Evolutionary conservation across 2,888 invertebrate species (phyloP).

Genomic region (Bibio marci): DNA sequence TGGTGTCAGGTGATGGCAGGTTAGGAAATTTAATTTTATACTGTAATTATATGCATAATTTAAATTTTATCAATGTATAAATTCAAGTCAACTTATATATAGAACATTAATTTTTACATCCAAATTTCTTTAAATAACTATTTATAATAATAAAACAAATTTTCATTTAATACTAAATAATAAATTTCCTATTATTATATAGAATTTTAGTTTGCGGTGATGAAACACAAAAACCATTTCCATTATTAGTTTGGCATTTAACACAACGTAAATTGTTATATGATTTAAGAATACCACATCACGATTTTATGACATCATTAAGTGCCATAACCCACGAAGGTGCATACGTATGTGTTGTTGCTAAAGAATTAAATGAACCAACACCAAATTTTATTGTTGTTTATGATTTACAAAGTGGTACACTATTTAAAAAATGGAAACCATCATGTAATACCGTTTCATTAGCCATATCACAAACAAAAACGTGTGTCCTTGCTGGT

Average conservation of each 20-base stretch:
- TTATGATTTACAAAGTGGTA: slow-evolving; percentile 78
- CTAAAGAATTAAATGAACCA: slow-evolving; percentile 54
- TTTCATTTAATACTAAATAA: slow-evolving; percentile 3
- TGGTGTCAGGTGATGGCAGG: slow-evolving; percentile 79
- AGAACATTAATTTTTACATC: background rate
- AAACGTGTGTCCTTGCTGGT: slow-evolving; percentile 69
- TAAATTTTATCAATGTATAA: background rate
- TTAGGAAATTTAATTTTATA: slow-evolving; percentile 17
- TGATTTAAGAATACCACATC: slow-evolving; percentile 74
- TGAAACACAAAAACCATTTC: slow-evolving; percentile 84
- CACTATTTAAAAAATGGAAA: slow-evolving; percentile 83
- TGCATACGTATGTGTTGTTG: slow-evolving; percentile 53
- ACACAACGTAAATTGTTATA: slow-evolving; percentile 68
- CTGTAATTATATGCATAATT: background rate
- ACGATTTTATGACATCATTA: slow-evolving; percentile 70
- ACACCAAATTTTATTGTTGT: slow-evolving; percentile 80
- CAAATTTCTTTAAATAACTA: slow-evolving; percentile 1
- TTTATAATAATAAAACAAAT: background rate
- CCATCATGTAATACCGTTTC: slow-evolving; percentile 68
- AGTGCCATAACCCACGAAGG: slow-evolving; percentile 76
- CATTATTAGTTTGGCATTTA: slow-evolving; percentile 76
- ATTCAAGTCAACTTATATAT: background rate
- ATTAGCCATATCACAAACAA: slow-evolving; percentile 69
- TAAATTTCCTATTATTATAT: slow-evolving; percentile 6
- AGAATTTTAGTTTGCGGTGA: slow-evolving; percentile 79